These are phyloP conservation scores for Idaea dimidiata DNA, from an alignment of 2,888 invertebrate genomes.

Conservation along the genomic window DNA sequence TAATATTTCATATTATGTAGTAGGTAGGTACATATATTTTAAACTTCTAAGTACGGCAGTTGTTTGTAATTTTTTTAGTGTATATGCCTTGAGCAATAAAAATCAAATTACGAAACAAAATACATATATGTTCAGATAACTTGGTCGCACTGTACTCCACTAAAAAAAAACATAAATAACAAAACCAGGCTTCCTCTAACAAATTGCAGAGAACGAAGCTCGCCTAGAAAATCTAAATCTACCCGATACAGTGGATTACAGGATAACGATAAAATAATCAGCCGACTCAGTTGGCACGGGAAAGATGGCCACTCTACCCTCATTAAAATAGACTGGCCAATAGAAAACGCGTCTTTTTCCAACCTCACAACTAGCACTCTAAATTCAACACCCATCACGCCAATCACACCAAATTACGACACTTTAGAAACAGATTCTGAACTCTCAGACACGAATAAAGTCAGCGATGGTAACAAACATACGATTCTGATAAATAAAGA, in stretches of 20 bases:
- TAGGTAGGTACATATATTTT: no score
- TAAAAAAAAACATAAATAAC: constrained; percentile 9
- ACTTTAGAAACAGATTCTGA: constrained; percentile 72
- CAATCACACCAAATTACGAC: constrained; percentile 65
- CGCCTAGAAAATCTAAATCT: constrained; percentile 65
- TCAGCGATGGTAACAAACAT: constrained; percentile 59
- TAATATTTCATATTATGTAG: no score
- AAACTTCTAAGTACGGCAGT: no score
- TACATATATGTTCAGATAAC: neutral
- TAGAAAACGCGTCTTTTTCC: constrained; percentile 53
- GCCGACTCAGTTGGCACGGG: constrained; percentile 68
- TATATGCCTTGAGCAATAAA: no score
- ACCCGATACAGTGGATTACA: constrained; percentile 65
- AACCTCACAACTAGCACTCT: constrained; percentile 59
- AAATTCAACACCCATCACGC: constrained; percentile 61
- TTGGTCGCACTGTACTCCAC: constrained; percentile 10
- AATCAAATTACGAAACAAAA: no score
- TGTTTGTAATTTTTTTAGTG: no score
- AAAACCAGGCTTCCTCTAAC: constrained; percentile 3
- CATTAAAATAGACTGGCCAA: constrained; percentile 73
- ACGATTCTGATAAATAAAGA: constrained; percentile 62
- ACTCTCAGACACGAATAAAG: constrained; percentile 50
- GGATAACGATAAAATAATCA: constrained; percentile 40
- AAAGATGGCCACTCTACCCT: constrained; percentile 73
- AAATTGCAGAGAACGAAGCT: constrained; percentile 67